These are phyloP conservation scores for Poeciliopsis prolifica DNA, from an alignment of 2,113 vertebrate genomes.

Conservation along the genomic window DNA sequence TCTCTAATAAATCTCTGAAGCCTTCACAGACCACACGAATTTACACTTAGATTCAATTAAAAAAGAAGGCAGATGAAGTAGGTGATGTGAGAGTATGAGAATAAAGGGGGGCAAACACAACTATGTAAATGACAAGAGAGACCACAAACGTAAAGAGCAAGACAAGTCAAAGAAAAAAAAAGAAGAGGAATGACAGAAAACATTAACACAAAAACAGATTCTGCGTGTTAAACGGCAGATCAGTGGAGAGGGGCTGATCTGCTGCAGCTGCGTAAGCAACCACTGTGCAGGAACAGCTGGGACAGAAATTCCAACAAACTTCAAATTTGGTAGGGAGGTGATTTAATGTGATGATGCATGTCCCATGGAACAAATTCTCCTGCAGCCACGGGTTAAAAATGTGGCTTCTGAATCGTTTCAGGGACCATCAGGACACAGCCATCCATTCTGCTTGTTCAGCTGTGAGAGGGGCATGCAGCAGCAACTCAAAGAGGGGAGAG, in stretches of 20 bases:
- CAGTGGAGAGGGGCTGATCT: not conserved
- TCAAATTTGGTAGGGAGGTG: slow-evolving; percentile 41
- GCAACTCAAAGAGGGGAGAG: slow-evolving; percentile 1
- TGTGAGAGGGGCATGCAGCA: not conserved
- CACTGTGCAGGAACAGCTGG: slow-evolving; percentile 33
- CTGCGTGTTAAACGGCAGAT: not conserved
- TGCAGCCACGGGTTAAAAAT: not conserved
- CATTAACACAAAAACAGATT: too few species aligned
- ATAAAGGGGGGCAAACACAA: not conserved
- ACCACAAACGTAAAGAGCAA: not conserved
- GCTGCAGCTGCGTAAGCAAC: slow-evolving; percentile 41
- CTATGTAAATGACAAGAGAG: not conserved
- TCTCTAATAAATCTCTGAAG: too few species aligned
- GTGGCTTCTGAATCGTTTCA: not conserved
- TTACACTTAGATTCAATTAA: too few species aligned
- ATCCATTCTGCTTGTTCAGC: slow-evolving; percentile 11
- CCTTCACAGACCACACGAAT: too few species aligned
- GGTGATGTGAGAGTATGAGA: not conserved
- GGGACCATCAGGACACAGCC: not conserved
- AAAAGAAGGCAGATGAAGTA: too few species aligned
- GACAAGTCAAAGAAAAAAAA: not conserved
- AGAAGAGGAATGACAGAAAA: not conserved
- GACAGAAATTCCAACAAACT: slow-evolving; percentile 19
- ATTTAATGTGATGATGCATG: slow-evolving; percentile 4
- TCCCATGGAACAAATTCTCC: not conserved